Evolutionary conservation across 2,113 vertebrate genomes (phyloP), one percentile per base, ranked within the genome.

Genomic region (Apteryx mantelli): DNA sequence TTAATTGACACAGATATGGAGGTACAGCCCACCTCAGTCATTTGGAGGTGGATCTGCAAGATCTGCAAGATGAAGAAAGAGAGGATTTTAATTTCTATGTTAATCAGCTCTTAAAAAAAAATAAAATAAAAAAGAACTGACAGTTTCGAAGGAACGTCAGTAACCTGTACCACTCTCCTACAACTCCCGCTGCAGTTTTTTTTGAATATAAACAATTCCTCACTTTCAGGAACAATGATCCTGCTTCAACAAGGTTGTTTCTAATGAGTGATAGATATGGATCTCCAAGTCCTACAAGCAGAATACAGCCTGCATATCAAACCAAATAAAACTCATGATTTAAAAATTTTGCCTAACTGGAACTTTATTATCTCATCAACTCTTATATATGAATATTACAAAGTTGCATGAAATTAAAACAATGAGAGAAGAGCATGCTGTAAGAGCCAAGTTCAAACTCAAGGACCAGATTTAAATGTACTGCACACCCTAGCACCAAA

Each of bases 161-260:
- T 73, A 89, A 82, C 40, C 25, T 63, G 40, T 25, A 77, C 20
- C 17, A 56, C 69, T 30, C 18, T 84, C 85, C 56, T 46, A 42
- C 44, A 91, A 74, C 88, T 55, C 4, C 85, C 7, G 24, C 26
- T n/a, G 26, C n/a, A 30, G 28, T 52, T 8, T 70, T 63, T 91
- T 86, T 76, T 94, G 77, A 48, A 63, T 68, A 63, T 61, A 84
- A 93, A 74, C 58, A 83, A 74, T 66, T 77, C 56, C 60, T 63
- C 50, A 53, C 76, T 87, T 94, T 87, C 66, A 91, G 60, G 82
- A 88, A 91, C 61, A 95, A 93, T 89, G 48, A 82, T 78, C 65
- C 60, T 70, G 14, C 28, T 93, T 82, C 42, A 38, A 38, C 56
- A 95, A 92, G 90, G 93, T 85, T 86, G 11, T 38, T 96, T 95